These are phyloP conservation scores for Halcyon leucocephala DNA, from an alignment of 2,797 vertebrate genomes.

Conservation along the genomic window DNA sequence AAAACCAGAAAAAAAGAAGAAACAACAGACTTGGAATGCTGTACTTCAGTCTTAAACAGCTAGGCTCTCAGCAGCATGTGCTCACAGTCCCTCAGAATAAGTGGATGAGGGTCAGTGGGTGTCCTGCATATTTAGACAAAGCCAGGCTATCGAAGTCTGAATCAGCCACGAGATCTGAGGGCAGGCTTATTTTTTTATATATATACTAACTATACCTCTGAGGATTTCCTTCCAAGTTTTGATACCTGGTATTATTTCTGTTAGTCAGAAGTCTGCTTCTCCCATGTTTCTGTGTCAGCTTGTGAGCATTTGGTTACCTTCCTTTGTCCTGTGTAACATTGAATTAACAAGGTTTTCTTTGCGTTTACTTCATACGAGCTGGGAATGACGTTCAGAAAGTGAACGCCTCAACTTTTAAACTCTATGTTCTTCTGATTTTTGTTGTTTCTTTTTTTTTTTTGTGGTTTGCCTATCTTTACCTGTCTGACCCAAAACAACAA, in stretches of 20 bases:
- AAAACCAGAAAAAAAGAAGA: not conserved
- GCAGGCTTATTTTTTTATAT: no score
- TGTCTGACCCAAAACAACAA: not conserved
- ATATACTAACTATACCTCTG: fast-evolving
- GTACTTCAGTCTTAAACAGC: fast-evolving
- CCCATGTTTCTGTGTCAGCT: fast-evolving
- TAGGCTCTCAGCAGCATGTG: fast-evolving
- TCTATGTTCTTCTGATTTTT: not conserved
- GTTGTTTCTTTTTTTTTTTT: not conserved
- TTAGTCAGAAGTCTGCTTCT: not conserved
- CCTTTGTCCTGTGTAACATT: not conserved
- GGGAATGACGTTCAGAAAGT: not conserved
- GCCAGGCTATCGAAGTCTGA: not conserved
- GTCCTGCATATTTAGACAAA: not conserved
- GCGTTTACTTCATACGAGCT: fast-evolving
- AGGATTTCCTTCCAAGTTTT: not conserved
- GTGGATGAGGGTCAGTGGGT: fast-evolving
- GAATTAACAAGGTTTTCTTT: not conserved
- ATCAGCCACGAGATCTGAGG: not conserved
- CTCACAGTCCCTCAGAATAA: not conserved
- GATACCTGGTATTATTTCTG: not conserved
- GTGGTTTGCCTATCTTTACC: not conserved
- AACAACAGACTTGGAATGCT: not conserved
- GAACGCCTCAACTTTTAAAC: not conserved
- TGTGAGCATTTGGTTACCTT: not conserved